These are phyloP conservation scores for Lepetodrilus schrolli DNA, from an alignment of 2,888 invertebrate genomes.

Conservation along the genomic window DNA sequence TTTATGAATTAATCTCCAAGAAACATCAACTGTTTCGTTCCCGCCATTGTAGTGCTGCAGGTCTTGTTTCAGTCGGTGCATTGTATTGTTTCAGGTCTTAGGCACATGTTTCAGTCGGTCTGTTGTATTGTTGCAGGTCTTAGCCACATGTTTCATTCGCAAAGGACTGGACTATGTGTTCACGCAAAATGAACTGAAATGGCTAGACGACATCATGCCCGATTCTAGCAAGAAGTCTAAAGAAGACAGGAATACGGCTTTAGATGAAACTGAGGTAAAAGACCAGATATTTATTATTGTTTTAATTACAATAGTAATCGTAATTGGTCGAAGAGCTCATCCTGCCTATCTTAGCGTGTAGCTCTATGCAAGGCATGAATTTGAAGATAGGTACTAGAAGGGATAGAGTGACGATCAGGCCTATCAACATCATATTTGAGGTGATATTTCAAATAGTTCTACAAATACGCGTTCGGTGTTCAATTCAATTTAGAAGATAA, in stretches of 20 bases:
- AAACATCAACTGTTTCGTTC: too few species aligned
- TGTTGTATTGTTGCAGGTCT: slow-evolving; percentile 64
- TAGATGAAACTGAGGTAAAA: slow-evolving; percentile 33
- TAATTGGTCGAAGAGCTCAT: background rate
- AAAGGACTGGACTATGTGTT: slow-evolving; percentile 72
- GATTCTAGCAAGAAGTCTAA: slow-evolving; percentile 63
- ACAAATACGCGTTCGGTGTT: too few species aligned
- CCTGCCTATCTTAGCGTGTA: background rate
- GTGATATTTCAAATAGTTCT: too few species aligned
- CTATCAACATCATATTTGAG: too few species aligned
- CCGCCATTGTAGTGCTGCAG: too few species aligned
- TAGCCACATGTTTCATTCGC: slow-evolving; percentile 71
- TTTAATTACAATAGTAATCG: background rate
- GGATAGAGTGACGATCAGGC: too few species aligned
- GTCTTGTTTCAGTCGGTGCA: too few species aligned
- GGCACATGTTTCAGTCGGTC: too few species aligned
- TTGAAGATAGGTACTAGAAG: too few species aligned
- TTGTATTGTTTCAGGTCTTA: too few species aligned
- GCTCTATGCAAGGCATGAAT: background rate
- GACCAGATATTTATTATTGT: background rate
- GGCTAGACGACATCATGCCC: slow-evolving; percentile 74
- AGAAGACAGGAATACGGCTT: slow-evolving; percentile 60
- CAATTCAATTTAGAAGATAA: too few species aligned
- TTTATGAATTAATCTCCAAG: too few species aligned
- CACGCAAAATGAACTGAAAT: slow-evolving; percentile 71